phyloP scores from a whole-genome alignment of 1,140 invertebrate genomes.

The Epicauta chinensis region DNA sequence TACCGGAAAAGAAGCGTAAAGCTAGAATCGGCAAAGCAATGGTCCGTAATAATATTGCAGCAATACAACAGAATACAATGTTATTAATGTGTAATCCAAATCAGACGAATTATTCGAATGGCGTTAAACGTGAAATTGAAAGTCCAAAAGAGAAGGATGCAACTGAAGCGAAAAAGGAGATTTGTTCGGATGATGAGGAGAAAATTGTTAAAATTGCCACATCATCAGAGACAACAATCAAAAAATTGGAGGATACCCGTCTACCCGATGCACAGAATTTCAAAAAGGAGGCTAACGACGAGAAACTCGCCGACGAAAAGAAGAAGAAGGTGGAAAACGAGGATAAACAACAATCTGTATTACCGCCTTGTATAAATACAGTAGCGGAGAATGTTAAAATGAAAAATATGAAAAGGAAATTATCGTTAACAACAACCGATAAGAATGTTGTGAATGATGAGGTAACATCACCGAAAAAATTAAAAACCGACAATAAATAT shows the following conservation, averaged over 20 bases:
- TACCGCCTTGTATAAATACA: constrained; percentile 33
- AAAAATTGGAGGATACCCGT: no score
- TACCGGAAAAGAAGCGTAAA: constrained; percentile 43
- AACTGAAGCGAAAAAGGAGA: constrained; percentile 34
- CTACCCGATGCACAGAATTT: no score
- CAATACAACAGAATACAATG: constrained; percentile 41
- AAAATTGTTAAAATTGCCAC: constrained; percentile 2
- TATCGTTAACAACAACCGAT: constrained; percentile 29
- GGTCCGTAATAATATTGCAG: constrained; percentile 52
- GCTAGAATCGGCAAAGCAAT: constrained; percentile 63
- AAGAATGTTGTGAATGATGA: no score
- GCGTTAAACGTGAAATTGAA: constrained; percentile 36
- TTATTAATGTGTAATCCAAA: constrained; percentile 42
- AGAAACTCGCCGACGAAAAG: constrained; percentile 1
- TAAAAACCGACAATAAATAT: constrained; percentile 16
- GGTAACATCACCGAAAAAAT: constrained; percentile 23
- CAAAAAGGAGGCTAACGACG: no score
- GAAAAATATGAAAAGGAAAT: constrained; percentile 41
- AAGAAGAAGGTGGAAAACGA: constrained; percentile 15
- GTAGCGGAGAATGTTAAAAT: constrained; percentile 42
- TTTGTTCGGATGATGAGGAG: constrained; percentile 11
- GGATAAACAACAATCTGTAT: constrained; percentile 1
- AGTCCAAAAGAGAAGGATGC: constrained; percentile 41
- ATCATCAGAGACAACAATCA: no score
- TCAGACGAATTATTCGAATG: no score